phyloP scores from a whole-genome alignment of 2,113 vertebrate genomes.

The Arothron firmamentum region DNA sequence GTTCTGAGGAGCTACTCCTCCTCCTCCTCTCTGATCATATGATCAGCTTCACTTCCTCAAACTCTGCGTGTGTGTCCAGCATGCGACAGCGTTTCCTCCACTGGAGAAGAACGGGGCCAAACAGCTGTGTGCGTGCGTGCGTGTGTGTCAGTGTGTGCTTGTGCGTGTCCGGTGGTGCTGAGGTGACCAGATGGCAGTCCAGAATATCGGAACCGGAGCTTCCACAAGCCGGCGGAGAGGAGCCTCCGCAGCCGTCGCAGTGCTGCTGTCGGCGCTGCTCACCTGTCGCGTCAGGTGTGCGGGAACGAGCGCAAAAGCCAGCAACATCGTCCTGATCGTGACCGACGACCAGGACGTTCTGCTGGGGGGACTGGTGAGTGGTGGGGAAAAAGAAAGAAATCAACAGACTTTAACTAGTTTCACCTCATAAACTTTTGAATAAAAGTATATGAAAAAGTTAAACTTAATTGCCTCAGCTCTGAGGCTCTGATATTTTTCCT shows the following conservation, averaged over 20 bases:
- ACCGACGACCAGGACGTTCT: slow-evolving; percentile 78
- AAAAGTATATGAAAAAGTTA: background rate
- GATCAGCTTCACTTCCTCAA: slow-evolving; percentile 60
- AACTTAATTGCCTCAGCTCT: too few species aligned
- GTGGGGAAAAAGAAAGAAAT: too few species aligned
- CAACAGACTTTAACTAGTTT: too few species aligned
- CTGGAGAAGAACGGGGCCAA: too few species aligned
- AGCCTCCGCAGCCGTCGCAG: background rate
- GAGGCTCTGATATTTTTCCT: too few species aligned
- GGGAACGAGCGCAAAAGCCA: slow-evolving; percentile 22
- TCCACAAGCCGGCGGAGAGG: background rate
- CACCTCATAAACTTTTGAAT: background rate
- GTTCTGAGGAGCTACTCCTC: slow-evolving; percentile 15
- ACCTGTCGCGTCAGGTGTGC: slow-evolving; percentile 69
- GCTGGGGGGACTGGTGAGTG: slow-evolving; percentile 79
- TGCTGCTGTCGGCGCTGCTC: slow-evolving; percentile 40
- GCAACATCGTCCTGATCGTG: slow-evolving; percentile 77
- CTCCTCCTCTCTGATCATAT: slow-evolving; percentile 50
- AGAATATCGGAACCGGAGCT: slow-evolving; percentile 1
- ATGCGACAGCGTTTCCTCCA: too few species aligned
- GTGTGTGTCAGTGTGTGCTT: background rate
- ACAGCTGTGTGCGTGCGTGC: too few species aligned
- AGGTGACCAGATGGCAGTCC: slow-evolving; percentile 50
- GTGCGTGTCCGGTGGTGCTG: background rate
- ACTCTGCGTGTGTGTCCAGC: slow-evolving; percentile 7